phyloP scores from a whole-genome alignment of 2,888 invertebrate genomes.

The Torymus aiolomorphi region DNA sequence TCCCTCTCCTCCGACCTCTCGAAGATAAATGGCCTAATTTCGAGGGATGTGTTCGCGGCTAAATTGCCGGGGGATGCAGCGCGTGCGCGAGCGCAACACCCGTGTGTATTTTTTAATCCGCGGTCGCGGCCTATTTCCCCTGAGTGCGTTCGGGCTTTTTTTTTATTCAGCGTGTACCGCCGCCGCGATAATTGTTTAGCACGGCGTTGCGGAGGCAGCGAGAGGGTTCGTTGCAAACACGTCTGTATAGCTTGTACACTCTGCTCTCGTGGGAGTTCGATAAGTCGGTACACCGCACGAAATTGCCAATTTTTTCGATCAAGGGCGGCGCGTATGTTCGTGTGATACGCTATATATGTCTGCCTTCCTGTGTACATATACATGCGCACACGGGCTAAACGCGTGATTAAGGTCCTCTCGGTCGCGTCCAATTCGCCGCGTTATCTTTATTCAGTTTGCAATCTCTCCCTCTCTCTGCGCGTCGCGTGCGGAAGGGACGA shows the following conservation, averaged over 20 bases:
- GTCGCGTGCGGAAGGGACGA: too few species aligned
- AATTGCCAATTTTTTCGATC: constrained; percentile 47
- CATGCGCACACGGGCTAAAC: too few species aligned
- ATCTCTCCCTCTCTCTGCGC: constrained; percentile 6
- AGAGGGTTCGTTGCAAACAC: too few species aligned
- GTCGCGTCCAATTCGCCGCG: constrained; percentile 39
- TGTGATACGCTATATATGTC: neutral
- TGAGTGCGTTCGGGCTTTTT: constrained; percentile 44
- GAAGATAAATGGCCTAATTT: constrained; percentile 52
- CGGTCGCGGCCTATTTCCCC: constrained; percentile 48
- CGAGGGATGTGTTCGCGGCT: constrained; percentile 44
- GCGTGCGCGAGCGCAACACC: neutral
- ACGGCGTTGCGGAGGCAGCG: neutral
- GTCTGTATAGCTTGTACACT: too few species aligned
- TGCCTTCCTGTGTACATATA: neutral
- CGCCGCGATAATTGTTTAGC: constrained; percentile 50
- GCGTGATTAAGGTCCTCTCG: constrained; percentile 32
- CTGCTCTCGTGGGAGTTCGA: neutral
- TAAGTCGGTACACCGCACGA: constrained; percentile 24
- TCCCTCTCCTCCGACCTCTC: neutral
- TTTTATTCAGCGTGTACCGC: neutral
- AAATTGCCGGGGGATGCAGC: constrained; percentile 24
- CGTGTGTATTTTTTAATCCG: constrained; percentile 42
- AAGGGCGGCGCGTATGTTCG: constrained; percentile 2
- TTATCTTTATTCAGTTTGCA: constrained; percentile 53